Evolutionary conservation across 1,140 invertebrate genomes (phyloP).

Genomic region (Dufourea novaeangliae): DNA sequence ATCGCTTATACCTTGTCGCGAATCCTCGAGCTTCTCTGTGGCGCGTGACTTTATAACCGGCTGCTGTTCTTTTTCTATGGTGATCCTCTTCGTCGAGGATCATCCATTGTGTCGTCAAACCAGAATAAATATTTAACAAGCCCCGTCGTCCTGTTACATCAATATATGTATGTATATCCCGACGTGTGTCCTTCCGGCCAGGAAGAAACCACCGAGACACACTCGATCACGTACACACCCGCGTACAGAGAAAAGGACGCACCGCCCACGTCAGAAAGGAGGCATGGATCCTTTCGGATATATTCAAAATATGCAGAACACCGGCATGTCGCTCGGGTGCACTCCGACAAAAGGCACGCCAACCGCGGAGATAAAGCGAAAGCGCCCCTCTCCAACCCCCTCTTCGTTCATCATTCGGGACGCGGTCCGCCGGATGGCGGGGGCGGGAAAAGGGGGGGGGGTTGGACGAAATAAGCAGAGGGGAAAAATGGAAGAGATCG

Average conservation of each 20-base stretch:
- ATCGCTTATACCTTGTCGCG: background rate
- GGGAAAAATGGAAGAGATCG: conserved; percentile 56
- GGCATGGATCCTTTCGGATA: conserved; percentile 41
- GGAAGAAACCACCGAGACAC: conserved; percentile 34
- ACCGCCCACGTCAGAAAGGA: conserved; percentile 6
- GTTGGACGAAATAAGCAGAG: conserved; percentile 41
- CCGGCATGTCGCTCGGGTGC: conserved; percentile 56
- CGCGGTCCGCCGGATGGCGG: conserved; percentile 28
- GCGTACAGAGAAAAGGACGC: background rate
- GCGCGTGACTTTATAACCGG: conserved; percentile 52
- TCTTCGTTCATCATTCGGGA: conserved; percentile 11
- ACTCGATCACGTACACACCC: conserved; percentile 51
- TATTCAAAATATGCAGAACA: conserved; percentile 70
- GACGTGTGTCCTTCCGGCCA: conserved; percentile 62
- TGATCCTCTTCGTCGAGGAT: conserved; percentile 4
- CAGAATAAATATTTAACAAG: conserved; percentile 68
- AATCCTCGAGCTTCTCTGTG: conserved; percentile 1
- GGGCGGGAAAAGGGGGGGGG: conserved; percentile 17
- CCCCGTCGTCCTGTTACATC: conserved; percentile 50
- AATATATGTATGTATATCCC: conserved; percentile 52
- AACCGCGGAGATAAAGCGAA: conserved; percentile 52
- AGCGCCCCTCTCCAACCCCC: background rate
- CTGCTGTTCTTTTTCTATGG: conserved; percentile 47
- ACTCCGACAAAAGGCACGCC: conserved; percentile 62
- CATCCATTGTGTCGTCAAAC: conserved; percentile 37